Conservation (phyloP, 2,888 invertebrate genomes). For the Sarcophaga rosellei region DNA sequence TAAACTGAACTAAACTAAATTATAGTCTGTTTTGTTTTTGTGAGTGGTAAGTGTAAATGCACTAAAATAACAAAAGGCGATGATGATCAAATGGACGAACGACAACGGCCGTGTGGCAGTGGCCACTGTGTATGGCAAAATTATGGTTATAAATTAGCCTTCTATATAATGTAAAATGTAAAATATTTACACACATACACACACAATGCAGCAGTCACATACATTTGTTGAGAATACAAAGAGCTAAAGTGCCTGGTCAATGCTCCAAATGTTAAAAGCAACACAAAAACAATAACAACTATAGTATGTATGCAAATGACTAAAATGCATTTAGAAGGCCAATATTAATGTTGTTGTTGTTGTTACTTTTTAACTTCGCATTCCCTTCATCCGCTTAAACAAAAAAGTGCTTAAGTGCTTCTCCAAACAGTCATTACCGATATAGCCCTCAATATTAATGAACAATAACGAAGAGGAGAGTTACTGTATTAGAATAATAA, state of each 20-base stretch:
- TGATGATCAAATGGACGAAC: not conserved
- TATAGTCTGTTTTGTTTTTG: slow-evolving; percentile 20
- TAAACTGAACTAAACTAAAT: slow-evolving; percentile 5
- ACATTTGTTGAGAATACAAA: not conserved
- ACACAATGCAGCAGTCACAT: not conserved
- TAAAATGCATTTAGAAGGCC: slow-evolving; percentile 12
- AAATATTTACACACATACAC: not conserved
- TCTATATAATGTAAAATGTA: not conserved
- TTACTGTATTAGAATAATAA: no score
- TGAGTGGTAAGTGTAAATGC: slow-evolving; percentile 38
- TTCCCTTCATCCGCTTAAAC: not conserved
- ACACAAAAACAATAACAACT: not conserved
- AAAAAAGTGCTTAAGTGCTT: not conserved
- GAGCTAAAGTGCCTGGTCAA: slow-evolving; percentile 20
- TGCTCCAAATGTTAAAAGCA: not conserved
- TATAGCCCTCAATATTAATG: not conserved
- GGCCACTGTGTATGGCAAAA: slow-evolving; percentile 23
- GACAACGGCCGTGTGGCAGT: not conserved
- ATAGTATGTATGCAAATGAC: not conserved
- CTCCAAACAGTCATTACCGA: not conserved
- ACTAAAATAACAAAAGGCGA: slow-evolving; percentile 33
- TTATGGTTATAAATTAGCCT: slow-evolving; percentile 45
- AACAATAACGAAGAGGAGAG: not conserved
- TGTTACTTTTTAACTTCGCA: not conserved
- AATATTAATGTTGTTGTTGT: not conserved